Evolutionary conservation across 2,113 vertebrate genomes (phyloP), one percentile per base, ranked within the genome.

Genomic region (Eolophus roseicapilla): DNA sequence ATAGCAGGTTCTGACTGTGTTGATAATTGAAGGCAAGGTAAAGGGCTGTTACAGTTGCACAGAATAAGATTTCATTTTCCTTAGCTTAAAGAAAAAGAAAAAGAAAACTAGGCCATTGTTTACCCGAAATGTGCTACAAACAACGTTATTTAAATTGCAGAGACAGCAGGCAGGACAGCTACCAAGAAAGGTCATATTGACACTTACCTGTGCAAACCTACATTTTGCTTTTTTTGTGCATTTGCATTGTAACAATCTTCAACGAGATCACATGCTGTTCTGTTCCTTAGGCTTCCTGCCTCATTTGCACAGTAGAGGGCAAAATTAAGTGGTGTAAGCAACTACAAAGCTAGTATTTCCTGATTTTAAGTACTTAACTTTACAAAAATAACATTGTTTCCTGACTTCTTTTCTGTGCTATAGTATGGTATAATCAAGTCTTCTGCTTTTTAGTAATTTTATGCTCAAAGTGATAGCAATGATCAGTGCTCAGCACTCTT

Each of bases 251-350:
- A 82, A 25, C 17, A 63, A 0, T 73, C 62, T 93, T 82, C 60
- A 67, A 0, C 70, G 29, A 59, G 49, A 37, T 80, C 67, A 28
- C 47, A 35, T 39, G 23, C 75, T 93, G 49, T 46, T 82, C 43
- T 83, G 5, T 76, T 90, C 59, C 71, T 12, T 37, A 67, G 87
- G 16, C 46, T 90, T 91, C 46, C 64, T 68, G 37, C 37, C 39
- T 92, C 25, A 21, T 86, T 86, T 77, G n/a, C 82, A 78, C 43
- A 50, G 46, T 8, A 86, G 68, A 88, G 46, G 35, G 27, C 60
- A 90, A 94, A 97, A 75, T 92, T 67, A 88, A 91, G 76, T 86
- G 64, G 33, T 64, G 46, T 63, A 92, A 92, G 33, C 29, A 78
- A 55, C 46, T 62, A 60, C 80, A 83, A 88, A 93, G 46, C n/a